These are phyloP conservation scores for Manis pentadactyla DNA, from an alignment of 2,797 vertebrate species.

Conservation along the genomic window DNA sequence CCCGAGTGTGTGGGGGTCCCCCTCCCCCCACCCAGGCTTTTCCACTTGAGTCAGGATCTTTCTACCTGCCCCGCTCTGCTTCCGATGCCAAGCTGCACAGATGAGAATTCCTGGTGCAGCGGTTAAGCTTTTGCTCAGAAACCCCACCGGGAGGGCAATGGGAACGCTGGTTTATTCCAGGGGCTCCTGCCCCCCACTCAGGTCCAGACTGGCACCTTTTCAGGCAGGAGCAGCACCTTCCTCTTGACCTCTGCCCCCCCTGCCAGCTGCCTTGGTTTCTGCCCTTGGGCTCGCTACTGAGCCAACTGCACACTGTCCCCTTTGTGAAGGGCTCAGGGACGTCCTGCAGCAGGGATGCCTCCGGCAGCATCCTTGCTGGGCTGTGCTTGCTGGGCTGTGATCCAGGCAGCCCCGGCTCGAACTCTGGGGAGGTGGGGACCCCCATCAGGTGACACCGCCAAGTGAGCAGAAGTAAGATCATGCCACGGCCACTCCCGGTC, in stretches of 20 bases:
- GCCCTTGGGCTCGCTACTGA: neutral
- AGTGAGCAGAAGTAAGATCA: neutral
- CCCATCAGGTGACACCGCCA: fast-evolving
- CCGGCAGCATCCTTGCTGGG: neutral
- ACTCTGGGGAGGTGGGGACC: neutral
- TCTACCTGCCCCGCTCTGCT: neutral
- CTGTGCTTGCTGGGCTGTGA: neutral
- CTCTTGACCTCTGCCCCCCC: fast-evolving
- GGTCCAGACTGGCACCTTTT: neutral
- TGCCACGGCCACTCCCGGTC: neutral
- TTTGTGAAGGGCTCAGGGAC: fast-evolving
- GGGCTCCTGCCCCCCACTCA: neutral
- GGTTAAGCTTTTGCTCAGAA: too few relatives aligned
- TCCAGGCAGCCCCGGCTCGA: neutral
- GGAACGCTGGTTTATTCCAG: neutral
- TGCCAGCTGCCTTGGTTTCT: neutral
- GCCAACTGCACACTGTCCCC: neutral
- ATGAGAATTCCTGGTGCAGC: neutral
- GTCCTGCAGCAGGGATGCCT: too few relatives aligned
- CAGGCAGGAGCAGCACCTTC: neutral
- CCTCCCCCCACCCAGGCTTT: neutral
- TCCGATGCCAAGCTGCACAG: neutral
- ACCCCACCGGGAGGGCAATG: neutral
- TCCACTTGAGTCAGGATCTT: neutral
- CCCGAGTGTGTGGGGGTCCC: neutral